Percentiles rank a stretch among this genome's conserved stretches.
phyloP scores from a whole-genome alignment of 2,888 invertebrate genomes.

The Drosophila hawaiiensis region DNA sequence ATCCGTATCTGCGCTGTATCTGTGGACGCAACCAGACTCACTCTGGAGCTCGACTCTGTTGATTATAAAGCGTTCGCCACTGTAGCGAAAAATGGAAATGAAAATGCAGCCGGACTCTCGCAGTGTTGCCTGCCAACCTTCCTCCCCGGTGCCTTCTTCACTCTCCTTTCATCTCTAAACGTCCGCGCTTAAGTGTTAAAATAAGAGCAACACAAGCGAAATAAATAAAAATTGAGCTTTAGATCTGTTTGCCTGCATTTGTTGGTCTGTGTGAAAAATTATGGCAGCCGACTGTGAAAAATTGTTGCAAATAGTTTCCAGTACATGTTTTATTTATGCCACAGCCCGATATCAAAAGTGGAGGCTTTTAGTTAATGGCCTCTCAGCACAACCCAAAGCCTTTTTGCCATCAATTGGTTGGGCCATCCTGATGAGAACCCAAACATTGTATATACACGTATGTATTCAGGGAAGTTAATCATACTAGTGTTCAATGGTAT shows the following conservation, averaged over 20 bases:
- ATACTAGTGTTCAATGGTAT: conserved; percentile 56
- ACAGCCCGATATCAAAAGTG: conserved; percentile 34
- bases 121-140: not conserved
- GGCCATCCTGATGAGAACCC: conserved; percentile 1
- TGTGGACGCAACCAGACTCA: conserved; percentile 33
- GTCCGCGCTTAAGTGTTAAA: conserved; percentile 78
- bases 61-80: conserved; percentile 74
- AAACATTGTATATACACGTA: not conserved
- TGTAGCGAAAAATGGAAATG: conserved; percentile 76
- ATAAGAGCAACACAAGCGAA: conserved; percentile 65
- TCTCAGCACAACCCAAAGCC: conserved; percentile 38
- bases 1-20: conserved; percentile 74
- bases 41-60: conserved; percentile 54
- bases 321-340: conserved; percentile 70
- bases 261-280: conserved; percentile 72
- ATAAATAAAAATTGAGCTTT: conserved; percentile 26
- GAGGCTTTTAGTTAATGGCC: conserved; percentile 77
- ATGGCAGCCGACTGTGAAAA: conserved; percentile 81
- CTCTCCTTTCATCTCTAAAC: conserved; percentile 46
- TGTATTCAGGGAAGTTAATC: conserved; percentile 13
- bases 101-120: conserved; percentile 67
- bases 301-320: conserved; percentile 81
- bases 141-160: not conserved
- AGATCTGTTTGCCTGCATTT: conserved; percentile 56
- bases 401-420: conserved; percentile 31